Evolutionary conservation across 2,797 vertebrate genomes (phyloP), one percentile per base, ranked within the genome.

Genomic region (Enteromius viviparus): DNA sequence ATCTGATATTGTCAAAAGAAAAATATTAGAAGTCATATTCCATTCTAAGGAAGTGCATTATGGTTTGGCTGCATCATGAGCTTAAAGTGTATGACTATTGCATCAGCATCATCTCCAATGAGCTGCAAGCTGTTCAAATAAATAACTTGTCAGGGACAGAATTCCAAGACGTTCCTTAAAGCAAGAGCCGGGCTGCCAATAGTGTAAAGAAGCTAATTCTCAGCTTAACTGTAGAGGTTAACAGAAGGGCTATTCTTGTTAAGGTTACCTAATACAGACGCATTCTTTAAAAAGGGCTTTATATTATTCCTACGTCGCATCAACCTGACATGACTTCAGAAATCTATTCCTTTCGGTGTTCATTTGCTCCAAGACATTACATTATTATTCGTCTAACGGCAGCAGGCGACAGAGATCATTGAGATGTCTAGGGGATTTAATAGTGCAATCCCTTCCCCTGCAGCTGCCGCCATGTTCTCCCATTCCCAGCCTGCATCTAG

Each of bases 391-490:
- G 11, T 53, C 12, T 42, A 58, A 47, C 26, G 40, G 45, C 17
- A 5, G 45, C 45, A 62, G 53, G 29, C 26, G 19, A 34, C 62
- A 60, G 40, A 80, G 70, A 66, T 72, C 64, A 77, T 26, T 79
- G 40, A 11, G 37, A 82, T 80, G 76, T 83, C 84, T 76, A 71
- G 68, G 53, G 85, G 85, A 87, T 83, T 89, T 82, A 89, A 76
- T 3, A 78, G 45, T 60, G 68, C 82, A 69, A 85, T 85, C 83
- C 80, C 82, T 85, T 78, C 51, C 80, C 26, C 78, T 85, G 85
- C 87, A 85, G 83, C 85, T 81, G 83, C 76, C 88, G 85, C 85
- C 85, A 87, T 89, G 71, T 89, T 90, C 84, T 83, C 76, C 64
- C 66, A 80, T 85, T 83, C 32, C 10, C 19, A 80, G 62, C 47